These are phyloP conservation scores for Notocelia uddmanniana DNA, from an alignment of 2,888 invertebrate species.

Conservation along the genomic window DNA sequence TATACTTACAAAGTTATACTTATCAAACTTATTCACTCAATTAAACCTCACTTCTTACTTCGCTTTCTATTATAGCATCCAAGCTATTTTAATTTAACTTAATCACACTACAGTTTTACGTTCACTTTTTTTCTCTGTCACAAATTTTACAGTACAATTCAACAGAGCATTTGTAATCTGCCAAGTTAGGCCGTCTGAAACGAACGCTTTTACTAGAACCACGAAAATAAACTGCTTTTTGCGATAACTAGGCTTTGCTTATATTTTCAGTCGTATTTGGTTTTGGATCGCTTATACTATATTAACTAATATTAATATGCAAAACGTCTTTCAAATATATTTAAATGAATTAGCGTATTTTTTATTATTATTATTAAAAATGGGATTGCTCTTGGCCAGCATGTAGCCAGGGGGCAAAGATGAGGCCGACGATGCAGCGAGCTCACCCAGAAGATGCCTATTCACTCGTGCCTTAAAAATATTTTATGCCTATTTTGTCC, in stretches of 20 bases:
- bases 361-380: no score
- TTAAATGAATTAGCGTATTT: no score
- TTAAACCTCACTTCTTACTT: background rate
- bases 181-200: slow-evolving; percentile 28
- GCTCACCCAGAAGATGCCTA: no score
- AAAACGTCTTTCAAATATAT: slow-evolving; percentile 44
- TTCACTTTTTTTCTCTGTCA: slow-evolving; percentile 26
- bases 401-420: no score
- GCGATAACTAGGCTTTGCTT: slow-evolving; percentile 43
- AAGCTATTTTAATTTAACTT: slow-evolving; percentile 42
- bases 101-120: slow-evolving; percentile 16
- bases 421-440: no score
- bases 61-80: slow-evolving; percentile 37
- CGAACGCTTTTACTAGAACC: slow-evolving; percentile 27
- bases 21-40: background rate
- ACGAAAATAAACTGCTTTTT: slow-evolving; percentile 24
- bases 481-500: no score
- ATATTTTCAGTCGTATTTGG: slow-evolving; percentile 30
- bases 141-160: slow-evolving; percentile 50
- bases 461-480: no score
- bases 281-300: slow-evolving; percentile 41
- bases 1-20: background rate
- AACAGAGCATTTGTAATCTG: background rate
- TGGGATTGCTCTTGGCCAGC: no score
- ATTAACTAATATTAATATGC: slow-evolving; percentile 53